Conservation (phyloP, 2,113 vertebrate species). For the Cairina moschata region DNA sequence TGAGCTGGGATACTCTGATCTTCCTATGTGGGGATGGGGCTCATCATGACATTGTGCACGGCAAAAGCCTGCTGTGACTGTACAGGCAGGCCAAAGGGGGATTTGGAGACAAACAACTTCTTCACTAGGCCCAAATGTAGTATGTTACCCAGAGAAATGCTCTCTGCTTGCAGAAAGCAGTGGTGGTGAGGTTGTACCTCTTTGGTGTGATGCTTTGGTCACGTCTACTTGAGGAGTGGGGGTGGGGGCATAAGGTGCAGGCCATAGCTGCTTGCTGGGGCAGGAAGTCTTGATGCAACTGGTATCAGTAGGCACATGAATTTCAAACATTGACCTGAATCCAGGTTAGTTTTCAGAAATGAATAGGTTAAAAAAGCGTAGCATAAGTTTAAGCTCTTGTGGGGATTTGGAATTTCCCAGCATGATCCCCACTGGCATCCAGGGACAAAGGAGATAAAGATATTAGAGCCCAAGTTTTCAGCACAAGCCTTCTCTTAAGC, state of each 20-base stretch:
- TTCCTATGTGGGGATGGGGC: fast-evolving
- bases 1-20: not conserved
- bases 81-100: not conserved
- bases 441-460: conserved; percentile 36
- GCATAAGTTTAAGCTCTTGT: not conserved
- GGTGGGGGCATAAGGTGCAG: not conserved
- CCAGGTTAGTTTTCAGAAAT: not conserved
- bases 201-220: not conserved
- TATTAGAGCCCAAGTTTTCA: conserved; percentile 47
- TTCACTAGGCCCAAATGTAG: not conserved
- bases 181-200: not conserved
- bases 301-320: not conserved
- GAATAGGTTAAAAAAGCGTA: not conserved
- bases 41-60: fast-evolving
- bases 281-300: not conserved
- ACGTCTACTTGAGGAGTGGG: not conserved
- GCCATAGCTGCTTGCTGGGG: not conserved
- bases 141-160: not conserved
- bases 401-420: conserved; percentile 47
- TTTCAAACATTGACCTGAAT: not conserved
- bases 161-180: not conserved
- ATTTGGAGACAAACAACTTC: not conserved
- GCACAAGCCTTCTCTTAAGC: conserved; percentile 26
- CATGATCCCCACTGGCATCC: not conserved
- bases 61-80: not conserved